phyloP scores from a whole-genome alignment of 2,113 vertebrate species.

The Meles meles region DNA sequence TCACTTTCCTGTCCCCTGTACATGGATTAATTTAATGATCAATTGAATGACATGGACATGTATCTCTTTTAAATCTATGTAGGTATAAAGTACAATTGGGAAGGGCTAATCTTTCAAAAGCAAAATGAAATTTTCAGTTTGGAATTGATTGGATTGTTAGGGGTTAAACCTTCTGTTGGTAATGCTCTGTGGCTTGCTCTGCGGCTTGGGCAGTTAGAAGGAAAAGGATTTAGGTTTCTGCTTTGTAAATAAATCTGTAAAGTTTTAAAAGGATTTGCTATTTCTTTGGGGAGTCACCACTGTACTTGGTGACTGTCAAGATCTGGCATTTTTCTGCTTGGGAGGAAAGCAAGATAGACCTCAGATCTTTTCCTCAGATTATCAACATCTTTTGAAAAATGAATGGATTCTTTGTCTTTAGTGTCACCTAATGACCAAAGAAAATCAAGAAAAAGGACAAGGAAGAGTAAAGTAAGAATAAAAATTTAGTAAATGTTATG shows the following conservation, averaged over 20 bases:
- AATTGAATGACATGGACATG: background rate
- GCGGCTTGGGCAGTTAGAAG: background rate
- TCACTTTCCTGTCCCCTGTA: background rate
- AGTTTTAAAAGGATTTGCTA: background rate
- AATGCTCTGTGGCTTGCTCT: background rate
- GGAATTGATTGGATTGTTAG: background rate
- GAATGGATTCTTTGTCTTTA: background rate
- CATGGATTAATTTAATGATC: background rate
- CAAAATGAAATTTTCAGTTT: conserved; percentile 37
- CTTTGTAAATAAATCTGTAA: conserved; percentile 50
- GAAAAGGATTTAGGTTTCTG: background rate
- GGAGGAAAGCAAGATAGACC: background rate
- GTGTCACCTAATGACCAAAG: background rate
- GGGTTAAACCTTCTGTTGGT: background rate
- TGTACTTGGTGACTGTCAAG: background rate
- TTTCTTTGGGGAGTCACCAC: background rate
- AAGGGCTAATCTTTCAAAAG: conserved; percentile 16
- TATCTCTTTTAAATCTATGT: background rate
- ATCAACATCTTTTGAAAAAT: background rate
- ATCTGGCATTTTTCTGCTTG: background rate
- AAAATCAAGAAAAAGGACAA: background rate
- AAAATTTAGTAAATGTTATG: background rate
- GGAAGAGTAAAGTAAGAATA: background rate
- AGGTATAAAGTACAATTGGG: background rate
- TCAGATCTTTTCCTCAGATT: background rate